A percentile compares a stretch with the other conserved stretches of the same genome.
These are phyloP conservation scores for Falco cherrug DNA, from an alignment of 2,797 vertebrate genomes.

Conservation along the genomic window DNA sequence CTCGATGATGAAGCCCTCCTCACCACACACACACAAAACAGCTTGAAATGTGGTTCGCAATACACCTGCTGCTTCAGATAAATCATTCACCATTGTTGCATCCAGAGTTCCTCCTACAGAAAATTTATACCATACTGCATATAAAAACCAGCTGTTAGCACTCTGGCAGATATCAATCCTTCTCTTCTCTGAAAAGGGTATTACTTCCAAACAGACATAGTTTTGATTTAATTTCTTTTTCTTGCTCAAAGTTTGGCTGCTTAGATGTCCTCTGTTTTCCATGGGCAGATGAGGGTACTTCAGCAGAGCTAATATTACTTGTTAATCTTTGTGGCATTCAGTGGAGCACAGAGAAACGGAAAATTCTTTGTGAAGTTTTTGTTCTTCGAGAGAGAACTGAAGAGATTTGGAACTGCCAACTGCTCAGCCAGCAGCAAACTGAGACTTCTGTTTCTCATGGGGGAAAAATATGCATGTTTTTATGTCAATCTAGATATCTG, in stretches of 20 bases:
- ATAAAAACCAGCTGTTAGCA: not conserved
- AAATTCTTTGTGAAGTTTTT: not conserved
- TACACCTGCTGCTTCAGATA: conserved; percentile 34
- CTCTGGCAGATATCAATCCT: not conserved
- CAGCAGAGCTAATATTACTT: not conserved
- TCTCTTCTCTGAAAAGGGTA: not conserved
- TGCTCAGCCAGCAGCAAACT: not conserved
- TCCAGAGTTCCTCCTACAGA: not conserved
- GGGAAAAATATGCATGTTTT: not conserved
- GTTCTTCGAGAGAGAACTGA: not conserved
- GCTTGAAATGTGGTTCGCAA: fast-evolving
- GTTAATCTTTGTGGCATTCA: not conserved
- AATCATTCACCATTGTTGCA: not conserved
- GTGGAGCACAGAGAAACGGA: not conserved
- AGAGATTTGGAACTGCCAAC: not conserved
- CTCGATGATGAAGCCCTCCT: not conserved
- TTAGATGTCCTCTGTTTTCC: not conserved
- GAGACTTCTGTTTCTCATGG: not conserved
- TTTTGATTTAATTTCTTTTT: not conserved
- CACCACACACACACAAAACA: not conserved
- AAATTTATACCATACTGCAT: not conserved
- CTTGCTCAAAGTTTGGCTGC: not conserved
- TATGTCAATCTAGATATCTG: not conserved
- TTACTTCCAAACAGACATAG: not conserved
- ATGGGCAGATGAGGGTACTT: not conserved